Evolutionary conservation across 2,797 vertebrate genomes (phyloP).

Genomic region (Sebastes hubbsi): DNA sequence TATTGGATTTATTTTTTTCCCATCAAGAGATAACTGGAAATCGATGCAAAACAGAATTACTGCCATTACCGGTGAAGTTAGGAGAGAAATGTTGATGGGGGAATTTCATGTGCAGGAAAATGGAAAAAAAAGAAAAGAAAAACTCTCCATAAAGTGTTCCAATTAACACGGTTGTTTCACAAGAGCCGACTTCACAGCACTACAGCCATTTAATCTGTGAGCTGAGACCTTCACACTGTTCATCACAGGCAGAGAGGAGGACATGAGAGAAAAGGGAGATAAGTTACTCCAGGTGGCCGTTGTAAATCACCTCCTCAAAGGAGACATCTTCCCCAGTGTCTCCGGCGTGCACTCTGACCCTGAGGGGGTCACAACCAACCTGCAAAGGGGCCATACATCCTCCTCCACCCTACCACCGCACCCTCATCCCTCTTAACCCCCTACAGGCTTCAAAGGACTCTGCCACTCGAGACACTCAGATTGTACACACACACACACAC

Average conservation of each 20-base stretch:
- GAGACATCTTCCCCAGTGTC: constrained; percentile 67
- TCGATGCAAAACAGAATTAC: constrained; percentile 30
- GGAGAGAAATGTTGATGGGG: background rate
- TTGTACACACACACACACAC: background rate
- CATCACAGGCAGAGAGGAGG: constrained; percentile 11
- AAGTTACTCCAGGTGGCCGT: constrained; percentile 78
- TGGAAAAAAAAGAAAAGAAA: background rate
- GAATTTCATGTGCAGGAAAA: constrained; percentile 25
- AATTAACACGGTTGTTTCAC: constrained; percentile 29
- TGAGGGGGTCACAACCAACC: constrained; percentile 61
- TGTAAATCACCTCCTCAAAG: constrained; percentile 77
- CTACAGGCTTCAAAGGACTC: constrained; percentile 76
- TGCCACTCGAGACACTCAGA: constrained; percentile 44
- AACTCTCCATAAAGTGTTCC: background rate
- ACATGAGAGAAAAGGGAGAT: constrained; percentile 47
- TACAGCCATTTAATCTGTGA: constrained; percentile 31
- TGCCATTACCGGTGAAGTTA: constrained; percentile 10
- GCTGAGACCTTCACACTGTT: constrained; percentile 29
- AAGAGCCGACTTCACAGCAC: constrained; percentile 21
- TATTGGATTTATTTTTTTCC: constrained; percentile 18
- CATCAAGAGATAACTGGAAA: constrained; percentile 35
- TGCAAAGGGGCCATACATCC: constrained; percentile 71
- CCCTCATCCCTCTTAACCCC: constrained; percentile 64
- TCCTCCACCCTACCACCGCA: constrained; percentile 40
- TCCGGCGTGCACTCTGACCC: constrained; percentile 68